Percentiles rank a stretch among this genome's conserved stretches.
phyloP scores from a whole-genome alignment of 2,113 vertebrate species.

The Xenotilapia leptura region DNA sequence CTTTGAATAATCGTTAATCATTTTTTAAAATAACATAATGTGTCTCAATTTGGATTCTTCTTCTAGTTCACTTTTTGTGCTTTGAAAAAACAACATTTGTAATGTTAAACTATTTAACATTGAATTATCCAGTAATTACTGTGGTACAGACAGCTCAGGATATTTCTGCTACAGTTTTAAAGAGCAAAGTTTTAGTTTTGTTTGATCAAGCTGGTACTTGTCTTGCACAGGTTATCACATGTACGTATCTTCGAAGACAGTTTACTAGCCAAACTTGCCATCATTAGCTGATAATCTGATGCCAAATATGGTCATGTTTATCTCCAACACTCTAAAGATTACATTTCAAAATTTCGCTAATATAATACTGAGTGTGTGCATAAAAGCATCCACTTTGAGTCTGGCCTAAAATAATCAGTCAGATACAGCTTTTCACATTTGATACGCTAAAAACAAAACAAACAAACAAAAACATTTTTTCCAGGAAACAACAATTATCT shows the following conservation, averaged over 20 bases:
- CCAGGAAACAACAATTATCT: not conserved
- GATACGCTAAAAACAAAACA: not conserved
- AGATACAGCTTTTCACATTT: not conserved
- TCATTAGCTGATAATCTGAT: not conserved
- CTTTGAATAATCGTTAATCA: not conserved
- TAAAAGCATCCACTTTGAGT: not conserved
- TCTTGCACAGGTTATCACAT: not conserved
- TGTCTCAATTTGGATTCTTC: not conserved
- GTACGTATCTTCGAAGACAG: fast-evolving
- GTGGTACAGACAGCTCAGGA: not conserved
- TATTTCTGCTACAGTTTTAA: not conserved
- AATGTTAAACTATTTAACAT: not conserved
- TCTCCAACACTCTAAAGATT: not conserved
- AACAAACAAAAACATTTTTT: not conserved
- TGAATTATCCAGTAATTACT: not conserved
- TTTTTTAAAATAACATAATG: not conserved
- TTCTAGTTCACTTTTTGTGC: not conserved
- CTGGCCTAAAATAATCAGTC: not conserved
- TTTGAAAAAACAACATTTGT: not conserved
- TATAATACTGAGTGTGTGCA: not conserved
- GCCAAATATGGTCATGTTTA: not conserved
- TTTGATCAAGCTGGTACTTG: not conserved
- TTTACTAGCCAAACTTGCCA: not conserved
- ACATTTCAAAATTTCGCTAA: fast-evolving
- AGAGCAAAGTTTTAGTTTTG: not conserved